phyloP scores from a whole-genome alignment of 1,140 invertebrate genomes.

The Scaptomyza hsui region DNA sequence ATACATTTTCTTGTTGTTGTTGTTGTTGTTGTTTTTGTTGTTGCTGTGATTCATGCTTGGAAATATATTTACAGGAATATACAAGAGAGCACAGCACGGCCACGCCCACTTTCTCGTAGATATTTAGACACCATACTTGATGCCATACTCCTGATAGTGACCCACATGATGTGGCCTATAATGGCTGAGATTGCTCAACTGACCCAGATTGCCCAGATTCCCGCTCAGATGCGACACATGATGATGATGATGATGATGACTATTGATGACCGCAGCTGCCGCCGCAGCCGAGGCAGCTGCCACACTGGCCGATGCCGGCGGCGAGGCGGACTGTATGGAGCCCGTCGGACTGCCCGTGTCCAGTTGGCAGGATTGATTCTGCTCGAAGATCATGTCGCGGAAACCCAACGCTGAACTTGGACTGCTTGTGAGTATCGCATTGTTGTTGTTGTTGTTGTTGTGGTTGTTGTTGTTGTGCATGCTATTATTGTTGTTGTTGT shows the following conservation, averaged over 20 bases:
- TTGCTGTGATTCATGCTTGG: conserved; percentile 70
- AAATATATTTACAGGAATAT: conserved; percentile 77
- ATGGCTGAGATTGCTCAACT: conserved; percentile 80
- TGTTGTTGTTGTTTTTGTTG: conserved; percentile 6
- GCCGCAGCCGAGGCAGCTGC: conserved; percentile 67
- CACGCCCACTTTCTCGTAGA: background rate
- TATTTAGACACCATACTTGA: conserved; percentile 82
- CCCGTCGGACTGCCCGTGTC: conserved; percentile 83
- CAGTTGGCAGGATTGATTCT: conserved; percentile 82
- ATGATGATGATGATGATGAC: conserved; percentile 80
- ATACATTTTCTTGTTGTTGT: conserved; percentile 43
- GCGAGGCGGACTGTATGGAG: conserved; percentile 77
- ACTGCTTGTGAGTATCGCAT: conserved; percentile 62
- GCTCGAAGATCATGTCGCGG: conserved; percentile 84
- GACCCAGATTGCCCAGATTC: conserved; percentile 76
- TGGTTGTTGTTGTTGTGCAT: conserved; percentile 34
- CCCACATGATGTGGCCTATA: conserved; percentile 82
- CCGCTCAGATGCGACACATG: conserved; percentile 72
- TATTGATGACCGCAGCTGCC: conserved; percentile 73
- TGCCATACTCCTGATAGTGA: conserved; percentile 83
- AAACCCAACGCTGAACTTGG: conserved; percentile 74
- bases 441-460: conserved; percentile 43
- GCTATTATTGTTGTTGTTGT: conserved; percentile 53
- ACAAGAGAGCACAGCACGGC: conserved; percentile 76
- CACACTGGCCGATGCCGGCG: conserved; percentile 61